A percentile compares a stretch with the other conserved stretches of the same genome.
Evolutionary conservation across 1,140 invertebrate genomes (phyloP).

Genomic region (Sinonovacula constricta): DNA sequence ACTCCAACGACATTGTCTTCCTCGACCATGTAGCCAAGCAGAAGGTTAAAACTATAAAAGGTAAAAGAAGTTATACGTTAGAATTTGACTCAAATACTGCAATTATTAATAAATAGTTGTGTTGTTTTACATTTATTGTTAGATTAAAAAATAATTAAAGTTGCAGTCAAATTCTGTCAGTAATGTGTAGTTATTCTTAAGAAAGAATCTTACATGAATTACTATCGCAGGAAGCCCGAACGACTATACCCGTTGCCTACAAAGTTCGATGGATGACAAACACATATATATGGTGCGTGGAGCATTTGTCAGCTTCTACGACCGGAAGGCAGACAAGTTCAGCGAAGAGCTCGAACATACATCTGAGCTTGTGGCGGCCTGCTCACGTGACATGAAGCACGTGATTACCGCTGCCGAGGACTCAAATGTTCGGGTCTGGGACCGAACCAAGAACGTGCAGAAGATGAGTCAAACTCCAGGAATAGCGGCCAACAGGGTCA

Average conservation of each 20-base stretch:
- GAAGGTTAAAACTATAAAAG: slow-evolving; percentile 28
- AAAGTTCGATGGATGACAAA: slow-evolving; percentile 27
- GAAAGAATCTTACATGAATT: too few relatives aligned
- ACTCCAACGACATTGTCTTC: slow-evolving; percentile 40
- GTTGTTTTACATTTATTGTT: not conserved
- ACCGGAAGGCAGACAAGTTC: slow-evolving; percentile 12
- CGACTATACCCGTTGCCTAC: slow-evolving; percentile 24
- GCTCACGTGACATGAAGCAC: slow-evolving; percentile 32
- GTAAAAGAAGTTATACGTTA: too few relatives aligned
- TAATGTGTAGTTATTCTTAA: not conserved
- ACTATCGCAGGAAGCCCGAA: slow-evolving; percentile 24
- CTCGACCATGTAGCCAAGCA: slow-evolving; percentile 32
- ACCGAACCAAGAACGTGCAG: slow-evolving; percentile 30
- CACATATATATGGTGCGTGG: slow-evolving; percentile 23
- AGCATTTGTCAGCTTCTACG: slow-evolving; percentile 20
- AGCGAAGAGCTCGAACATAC: slow-evolving; percentile 38
- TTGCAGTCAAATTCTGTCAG: not conserved
- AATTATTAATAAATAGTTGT: not conserved
- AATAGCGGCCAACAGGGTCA: slow-evolving; percentile 20
- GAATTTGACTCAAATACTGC: too few relatives aligned
- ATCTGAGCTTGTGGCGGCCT: slow-evolving; percentile 15
- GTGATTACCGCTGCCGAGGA: slow-evolving; percentile 40
- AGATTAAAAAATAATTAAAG: not conserved
- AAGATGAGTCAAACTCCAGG: slow-evolving; percentile 30
- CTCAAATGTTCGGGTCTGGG: slow-evolving; percentile 47